Conservation (phyloP, 2,113 vertebrate species). For the Phaetusa simplex region DNA sequence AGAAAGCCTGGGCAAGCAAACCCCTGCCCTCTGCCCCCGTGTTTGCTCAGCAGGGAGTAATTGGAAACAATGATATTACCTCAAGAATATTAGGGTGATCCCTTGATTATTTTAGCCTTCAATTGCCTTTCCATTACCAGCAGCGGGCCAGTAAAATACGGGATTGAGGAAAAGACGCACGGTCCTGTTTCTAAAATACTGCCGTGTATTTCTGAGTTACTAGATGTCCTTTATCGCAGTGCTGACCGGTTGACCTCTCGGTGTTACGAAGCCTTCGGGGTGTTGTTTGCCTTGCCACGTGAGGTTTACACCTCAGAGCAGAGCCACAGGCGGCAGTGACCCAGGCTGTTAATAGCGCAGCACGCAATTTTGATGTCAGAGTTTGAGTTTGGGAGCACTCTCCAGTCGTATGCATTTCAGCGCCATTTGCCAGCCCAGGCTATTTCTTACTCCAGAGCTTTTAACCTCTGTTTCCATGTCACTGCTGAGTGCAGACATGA, state of each 20-base stretch:
- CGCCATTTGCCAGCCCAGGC: background rate
- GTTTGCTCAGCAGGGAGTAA: background rate
- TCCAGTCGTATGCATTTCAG: fast-evolving
- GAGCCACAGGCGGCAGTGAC: background rate
- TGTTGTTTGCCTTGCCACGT: background rate
- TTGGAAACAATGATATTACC: background rate
- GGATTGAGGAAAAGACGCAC: background rate
- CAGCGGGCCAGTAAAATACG: background rate
- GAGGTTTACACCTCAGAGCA: background rate
- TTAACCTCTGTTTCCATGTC: conserved; percentile 17
- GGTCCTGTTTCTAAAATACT: background rate
- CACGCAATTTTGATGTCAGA: fast-evolving
- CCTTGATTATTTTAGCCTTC: background rate
- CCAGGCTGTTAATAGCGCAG: background rate
- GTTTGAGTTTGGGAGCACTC: background rate
- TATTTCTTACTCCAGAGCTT: background rate
- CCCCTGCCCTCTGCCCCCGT: background rate
- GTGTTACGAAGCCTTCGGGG: background rate
- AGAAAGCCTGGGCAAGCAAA: background rate
- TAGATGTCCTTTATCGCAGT: background rate
- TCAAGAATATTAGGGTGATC: background rate
- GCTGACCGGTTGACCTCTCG: background rate
- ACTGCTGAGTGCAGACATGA: background rate
- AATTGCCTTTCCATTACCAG: background rate
- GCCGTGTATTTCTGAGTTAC: background rate